phyloP scores from a whole-genome alignment of 1,140 invertebrate species.

The Drosophila kanapiae region DNA sequence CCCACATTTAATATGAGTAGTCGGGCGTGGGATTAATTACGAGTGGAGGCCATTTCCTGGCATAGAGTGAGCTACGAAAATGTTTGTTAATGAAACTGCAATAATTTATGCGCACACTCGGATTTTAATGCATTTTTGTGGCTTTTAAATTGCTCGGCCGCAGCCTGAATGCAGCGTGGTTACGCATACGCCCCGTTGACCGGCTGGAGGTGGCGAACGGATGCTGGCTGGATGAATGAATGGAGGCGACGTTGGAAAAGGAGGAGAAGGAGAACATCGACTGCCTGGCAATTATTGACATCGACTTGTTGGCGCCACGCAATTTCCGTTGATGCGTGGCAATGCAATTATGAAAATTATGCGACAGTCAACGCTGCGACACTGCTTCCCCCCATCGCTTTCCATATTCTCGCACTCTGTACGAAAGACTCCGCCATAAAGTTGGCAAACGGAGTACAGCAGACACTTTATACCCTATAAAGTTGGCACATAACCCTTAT shows the following conservation, averaged over 20 bases:
- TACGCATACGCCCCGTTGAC: conserved; percentile 51
- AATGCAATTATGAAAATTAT: conserved; percentile 76
- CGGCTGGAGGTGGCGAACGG: conserved; percentile 1
- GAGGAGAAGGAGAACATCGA: not conserved
- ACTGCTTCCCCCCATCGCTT: not conserved
- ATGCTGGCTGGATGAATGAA: conserved; percentile 6
- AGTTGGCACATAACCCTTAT: not conserved
- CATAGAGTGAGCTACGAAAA: conserved; percentile 24
- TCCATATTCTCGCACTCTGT: not conserved
- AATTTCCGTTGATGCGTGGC: conserved; percentile 68
- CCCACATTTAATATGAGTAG: conserved; percentile 36
- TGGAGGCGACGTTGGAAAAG: not conserved
- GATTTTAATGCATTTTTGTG: conserved; percentile 73
- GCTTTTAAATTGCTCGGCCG: conserved; percentile 53
- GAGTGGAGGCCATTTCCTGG: conserved; percentile 20
- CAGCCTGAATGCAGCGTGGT: conserved; percentile 33
- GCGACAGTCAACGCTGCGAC: conserved; percentile 29
- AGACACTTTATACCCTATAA: conserved; percentile 5
- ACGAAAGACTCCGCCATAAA: not conserved
- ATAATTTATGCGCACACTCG: conserved; percentile 66
- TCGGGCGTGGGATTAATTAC: conserved; percentile 59
- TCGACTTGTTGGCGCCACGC: conserved; percentile 67
- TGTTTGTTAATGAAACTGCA: conserved; percentile 71
- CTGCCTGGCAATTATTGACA: conserved; percentile 65
- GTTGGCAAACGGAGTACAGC: not conserved